Percentiles rank a stretch among this genome's conserved stretches.
Conservation (phyloP, 2,113 vertebrate genomes). For the Potamarius usumacintae region DNA sequence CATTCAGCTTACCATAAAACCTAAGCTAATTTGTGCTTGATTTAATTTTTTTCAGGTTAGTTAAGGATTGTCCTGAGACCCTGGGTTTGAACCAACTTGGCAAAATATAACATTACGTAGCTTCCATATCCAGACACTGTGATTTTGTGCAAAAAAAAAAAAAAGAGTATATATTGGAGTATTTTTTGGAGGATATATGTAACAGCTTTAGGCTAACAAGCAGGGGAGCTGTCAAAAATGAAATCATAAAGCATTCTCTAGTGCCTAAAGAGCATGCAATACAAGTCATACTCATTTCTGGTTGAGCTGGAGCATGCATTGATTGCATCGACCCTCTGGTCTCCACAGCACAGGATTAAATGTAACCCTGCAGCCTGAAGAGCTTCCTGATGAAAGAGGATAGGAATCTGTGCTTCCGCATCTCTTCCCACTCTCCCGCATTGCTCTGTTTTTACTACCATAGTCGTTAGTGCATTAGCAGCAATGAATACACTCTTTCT, state of each 20-base stretch:
- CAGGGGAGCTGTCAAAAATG: slow-evolving; percentile 39
- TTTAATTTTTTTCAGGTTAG: neutral
- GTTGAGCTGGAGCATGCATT: slow-evolving; percentile 42
- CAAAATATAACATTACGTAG: slow-evolving; percentile 1
- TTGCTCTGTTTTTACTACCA: slow-evolving; percentile 26
- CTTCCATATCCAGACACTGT: neutral
- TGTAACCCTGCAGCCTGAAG: slow-evolving; percentile 18
- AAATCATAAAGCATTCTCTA: slow-evolving; percentile 40
- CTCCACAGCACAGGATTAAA: slow-evolving; percentile 42
- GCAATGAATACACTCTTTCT: slow-evolving; percentile 28
- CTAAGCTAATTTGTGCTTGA: neutral
- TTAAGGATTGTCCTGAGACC: neutral
- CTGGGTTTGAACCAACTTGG: neutral
- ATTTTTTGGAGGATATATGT: neutral
- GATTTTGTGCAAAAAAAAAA: neutral
- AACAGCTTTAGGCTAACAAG: slow-evolving; percentile 29
- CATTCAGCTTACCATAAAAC: neutral
- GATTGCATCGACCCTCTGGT: slow-evolving; percentile 46
- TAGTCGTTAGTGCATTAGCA: slow-evolving; percentile 44
- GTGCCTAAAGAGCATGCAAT: slow-evolving; percentile 42
- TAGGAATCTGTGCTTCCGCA: slow-evolving; percentile 13
- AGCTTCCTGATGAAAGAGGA: slow-evolving; percentile 35
- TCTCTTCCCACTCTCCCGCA: neutral
- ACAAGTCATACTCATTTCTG: slow-evolving; percentile 44
- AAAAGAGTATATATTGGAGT: neutral